Evolutionary conservation across 2,113 vertebrate species (phyloP), one percentile per base, ranked within the genome.

Genomic region (Probosciger aterrimus): DNA sequence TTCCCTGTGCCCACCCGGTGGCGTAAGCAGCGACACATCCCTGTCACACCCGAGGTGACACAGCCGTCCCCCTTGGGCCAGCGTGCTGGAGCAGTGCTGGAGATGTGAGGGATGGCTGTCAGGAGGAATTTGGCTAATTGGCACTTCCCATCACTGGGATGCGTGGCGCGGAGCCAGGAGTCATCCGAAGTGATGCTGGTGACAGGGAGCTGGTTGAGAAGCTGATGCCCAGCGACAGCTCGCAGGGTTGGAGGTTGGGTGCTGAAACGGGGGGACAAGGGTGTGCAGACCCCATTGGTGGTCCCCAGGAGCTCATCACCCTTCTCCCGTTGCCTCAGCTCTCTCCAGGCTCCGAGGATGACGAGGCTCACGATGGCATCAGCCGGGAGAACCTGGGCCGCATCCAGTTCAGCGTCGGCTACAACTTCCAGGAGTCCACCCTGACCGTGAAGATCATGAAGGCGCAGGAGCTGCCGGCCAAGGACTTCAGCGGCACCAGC

Each of bases 401-500:
- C 78, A 99, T 99, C 98, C 99, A 99, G 98, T 99, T 99, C 97
- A 99, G 99, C 41, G 99, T 99, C 8, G 99, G 99, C 94, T 99
- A 99, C 98, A 99, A 99, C 97, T 99, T 99, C 98, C 99, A 99
- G 96, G 99, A 99, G 97, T 99, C 99, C 23, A 99, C 99, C 37
- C 98, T 99, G 83, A 99, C 99, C 1, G 99, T 99, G 86, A 99
- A 99, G 98, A 98, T 99, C 95, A 98, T 99, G 96, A 99, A 99
- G 97, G 99, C 99, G 4, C 99, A 99, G 97, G 99, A 99, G 62
- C 98, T 99, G 92, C 99, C 99, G 0, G 99, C 99, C 96, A 99
- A 99, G 97, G 99, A 99, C 97, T 99, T 99, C 98, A 99, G 99
- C 0, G 99, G 99, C 81, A 99, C 99, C 95, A 99, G 99, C 0